Percentiles rank a stretch among this genome's conserved stretches.
These are phyloP conservation scores for Phaetusa simplex DNA, from an alignment of 2,113 vertebrate genomes.

Conservation along the genomic window DNA sequence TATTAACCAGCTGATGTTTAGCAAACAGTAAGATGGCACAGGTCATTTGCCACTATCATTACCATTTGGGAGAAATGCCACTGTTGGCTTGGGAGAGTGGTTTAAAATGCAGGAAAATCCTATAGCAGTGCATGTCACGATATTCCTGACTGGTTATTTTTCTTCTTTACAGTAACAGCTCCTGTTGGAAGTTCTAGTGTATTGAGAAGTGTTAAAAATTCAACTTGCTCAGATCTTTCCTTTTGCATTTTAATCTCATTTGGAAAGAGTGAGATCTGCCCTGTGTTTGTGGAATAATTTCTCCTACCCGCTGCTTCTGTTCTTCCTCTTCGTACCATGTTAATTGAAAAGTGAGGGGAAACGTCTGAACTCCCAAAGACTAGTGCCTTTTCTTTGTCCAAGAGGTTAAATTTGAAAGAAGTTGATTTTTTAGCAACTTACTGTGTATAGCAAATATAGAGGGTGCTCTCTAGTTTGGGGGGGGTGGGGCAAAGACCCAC, in stretches of 20 bases:
- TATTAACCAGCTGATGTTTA: neutral
- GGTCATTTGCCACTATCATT: accelerated
- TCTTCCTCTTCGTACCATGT: neutral
- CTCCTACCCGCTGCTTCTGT: neutral
- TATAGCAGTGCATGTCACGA: neutral
- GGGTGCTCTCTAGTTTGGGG: neutral
- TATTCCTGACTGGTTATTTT: neutral
- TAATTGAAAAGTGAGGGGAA: neutral
- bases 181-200: neutral
- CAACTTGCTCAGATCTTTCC: neutral
- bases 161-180: neutral
- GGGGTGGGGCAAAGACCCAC: no score
- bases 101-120: neutral
- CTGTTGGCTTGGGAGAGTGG: neutral
- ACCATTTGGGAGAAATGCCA: neutral
- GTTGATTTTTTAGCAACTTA: neutral
- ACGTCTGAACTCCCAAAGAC: neutral
- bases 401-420: neutral
- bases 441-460: neutral
- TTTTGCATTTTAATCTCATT: neutral
- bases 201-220: neutral
- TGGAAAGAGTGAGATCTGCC: neutral
- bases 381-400: neutral
- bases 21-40: neutral
- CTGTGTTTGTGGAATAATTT: neutral